A percentile compares a stretch with the other conserved stretches of the same genome.
These are phyloP conservation scores for Pogona vitticeps DNA, from an alignment of 2,113 vertebrate species.

Conservation along the genomic window DNA sequence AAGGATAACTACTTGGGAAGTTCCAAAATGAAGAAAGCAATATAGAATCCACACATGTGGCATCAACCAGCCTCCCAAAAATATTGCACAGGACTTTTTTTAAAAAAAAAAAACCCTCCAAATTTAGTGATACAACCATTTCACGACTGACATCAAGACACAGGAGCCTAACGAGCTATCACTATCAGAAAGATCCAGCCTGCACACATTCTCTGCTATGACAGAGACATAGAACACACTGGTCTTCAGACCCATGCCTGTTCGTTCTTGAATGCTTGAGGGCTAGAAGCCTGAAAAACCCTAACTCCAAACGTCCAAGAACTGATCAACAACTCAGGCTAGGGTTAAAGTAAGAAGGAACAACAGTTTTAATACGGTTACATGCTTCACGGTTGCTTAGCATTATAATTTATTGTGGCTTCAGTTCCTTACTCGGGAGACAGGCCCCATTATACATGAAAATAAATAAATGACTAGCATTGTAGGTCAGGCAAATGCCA, in stretches of 20 bases:
- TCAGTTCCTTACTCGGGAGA: too few species aligned
- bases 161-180: fast-evolving
- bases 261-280: background rate
- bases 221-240: fast-evolving
- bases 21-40: background rate
- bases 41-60: background rate
- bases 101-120: fast-evolving
- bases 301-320: background rate
- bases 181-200: fast-evolving
- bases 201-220: fast-evolving
- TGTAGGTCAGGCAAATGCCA: background rate
- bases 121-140: fast-evolving
- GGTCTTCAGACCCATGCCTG: background rate
- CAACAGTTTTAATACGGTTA: background rate
- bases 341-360: background rate
- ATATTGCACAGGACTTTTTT: too few species aligned
- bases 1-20: background rate
- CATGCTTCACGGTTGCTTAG: background rate
- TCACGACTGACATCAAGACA: background rate
- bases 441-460: too few species aligned
- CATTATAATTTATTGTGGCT: too few species aligned
- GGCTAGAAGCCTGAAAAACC: background rate
- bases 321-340: background rate
- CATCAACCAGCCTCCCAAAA: background rate
- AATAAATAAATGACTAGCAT: too few species aligned